Conservation (phyloP, 2,888 invertebrate genomes). For the Formica aserva region DNA sequence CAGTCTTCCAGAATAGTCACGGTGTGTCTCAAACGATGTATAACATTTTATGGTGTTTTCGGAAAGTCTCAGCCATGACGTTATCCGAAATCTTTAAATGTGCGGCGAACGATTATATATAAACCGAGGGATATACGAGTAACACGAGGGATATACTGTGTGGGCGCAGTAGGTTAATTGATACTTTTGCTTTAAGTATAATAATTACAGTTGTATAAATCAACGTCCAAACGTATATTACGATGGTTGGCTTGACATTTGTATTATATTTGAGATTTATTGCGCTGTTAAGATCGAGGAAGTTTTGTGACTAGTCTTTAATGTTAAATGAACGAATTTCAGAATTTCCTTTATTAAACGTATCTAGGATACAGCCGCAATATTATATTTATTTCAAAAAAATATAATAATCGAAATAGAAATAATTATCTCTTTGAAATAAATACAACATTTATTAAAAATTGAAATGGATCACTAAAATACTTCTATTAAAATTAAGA, state of each 20-base stretch:
- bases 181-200: constrained; percentile 61
- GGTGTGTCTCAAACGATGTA: constrained; percentile 50
- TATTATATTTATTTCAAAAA: not conserved
- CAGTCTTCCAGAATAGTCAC: constrained; percentile 63
- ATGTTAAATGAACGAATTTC: not conserved
- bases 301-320: not conserved
- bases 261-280: constrained; percentile 45
- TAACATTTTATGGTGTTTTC: constrained; percentile 42
- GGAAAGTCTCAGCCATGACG: constrained; percentile 17
- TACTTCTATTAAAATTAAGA: not conserved
- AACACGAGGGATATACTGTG: constrained; percentile 49
- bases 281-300: not conserved
- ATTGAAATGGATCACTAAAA: not conserved
- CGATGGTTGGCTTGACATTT: constrained; percentile 20
- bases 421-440: not conserved
- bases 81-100: constrained; percentile 64
- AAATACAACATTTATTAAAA: not conserved
- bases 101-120: constrained; percentile 54
- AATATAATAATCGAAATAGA: not conserved
- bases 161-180: constrained; percentile 64
- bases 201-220: constrained; percentile 67
- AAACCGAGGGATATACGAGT: constrained; percentile 8
- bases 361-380: not conserved
- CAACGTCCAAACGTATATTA: constrained; percentile 54
- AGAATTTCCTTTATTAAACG: not conserved